Evolutionary conservation across 2,797 vertebrate species (phyloP).

Genomic region (Denticeps clupeoides): DNA sequence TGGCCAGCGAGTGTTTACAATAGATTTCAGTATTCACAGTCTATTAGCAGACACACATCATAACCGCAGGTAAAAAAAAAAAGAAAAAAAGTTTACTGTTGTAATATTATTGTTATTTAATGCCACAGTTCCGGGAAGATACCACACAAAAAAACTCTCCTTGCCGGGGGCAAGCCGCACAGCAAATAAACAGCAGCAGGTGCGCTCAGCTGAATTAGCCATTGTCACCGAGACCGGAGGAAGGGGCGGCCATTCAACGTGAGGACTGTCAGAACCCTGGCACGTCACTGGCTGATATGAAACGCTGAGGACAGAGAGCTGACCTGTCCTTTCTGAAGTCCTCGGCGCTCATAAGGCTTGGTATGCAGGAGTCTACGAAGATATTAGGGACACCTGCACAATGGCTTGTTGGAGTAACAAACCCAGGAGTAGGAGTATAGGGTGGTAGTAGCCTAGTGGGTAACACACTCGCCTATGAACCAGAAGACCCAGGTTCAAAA

Average conservation of each 20-base stretch:
- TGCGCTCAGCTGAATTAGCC: constrained; percentile 15
- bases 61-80: no score
- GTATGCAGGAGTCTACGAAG: neutral
- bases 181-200: constrained; percentile 23
- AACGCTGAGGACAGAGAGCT: neutral
- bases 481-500: no score
- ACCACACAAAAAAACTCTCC: neutral
- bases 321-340: neutral
- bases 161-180: constrained; percentile 14
- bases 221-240: constrained; percentile 19
- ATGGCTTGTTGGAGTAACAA: no score
- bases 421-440: no score
- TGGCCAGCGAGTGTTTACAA: no score
- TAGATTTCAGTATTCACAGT: no score
- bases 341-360: neutral
- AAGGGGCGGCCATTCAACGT: constrained; percentile 1
- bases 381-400: no score
- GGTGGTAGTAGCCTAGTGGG: no score
- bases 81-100: no score
- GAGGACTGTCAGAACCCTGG: neutral
- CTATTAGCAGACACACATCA: no score
- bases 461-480: no score
- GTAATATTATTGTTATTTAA: no score
- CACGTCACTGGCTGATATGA: neutral
- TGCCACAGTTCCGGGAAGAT: neutral